phyloP scores from a whole-genome alignment of 2,888 invertebrate genomes.

The Deroplatys truncata region DNA sequence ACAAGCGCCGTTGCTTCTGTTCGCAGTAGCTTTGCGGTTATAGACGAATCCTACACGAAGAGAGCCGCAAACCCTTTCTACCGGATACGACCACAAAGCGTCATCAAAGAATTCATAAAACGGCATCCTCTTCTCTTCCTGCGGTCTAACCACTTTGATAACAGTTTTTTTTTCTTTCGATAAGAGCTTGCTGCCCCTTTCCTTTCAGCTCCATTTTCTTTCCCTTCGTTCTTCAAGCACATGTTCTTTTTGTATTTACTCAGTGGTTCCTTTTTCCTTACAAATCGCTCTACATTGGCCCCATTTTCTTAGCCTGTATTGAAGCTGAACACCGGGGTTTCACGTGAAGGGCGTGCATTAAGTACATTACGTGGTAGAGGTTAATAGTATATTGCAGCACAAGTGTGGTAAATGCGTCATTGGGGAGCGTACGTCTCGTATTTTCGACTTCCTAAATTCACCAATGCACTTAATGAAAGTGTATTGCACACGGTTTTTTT shows the following conservation, averaged over 20 bases:
- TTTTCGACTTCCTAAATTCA: too few species aligned
- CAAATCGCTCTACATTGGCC: background rate
- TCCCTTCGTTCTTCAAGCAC: background rate
- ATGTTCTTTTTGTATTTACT: background rate
- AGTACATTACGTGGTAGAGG: too few species aligned
- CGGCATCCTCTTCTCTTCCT: background rate
- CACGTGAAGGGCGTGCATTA: too few species aligned
- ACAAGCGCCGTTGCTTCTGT: too few species aligned
- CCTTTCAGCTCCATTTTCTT: background rate
- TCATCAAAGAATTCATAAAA: background rate
- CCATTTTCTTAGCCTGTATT: background rate
- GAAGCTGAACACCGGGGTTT: too few species aligned
- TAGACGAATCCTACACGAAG: background rate
- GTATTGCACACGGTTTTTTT: too few species aligned
- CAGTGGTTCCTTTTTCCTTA: background rate
- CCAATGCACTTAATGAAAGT: too few species aligned
- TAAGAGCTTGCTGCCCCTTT: background rate
- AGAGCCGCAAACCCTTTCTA: background rate
- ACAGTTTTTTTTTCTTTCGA: background rate
- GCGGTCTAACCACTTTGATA: background rate
- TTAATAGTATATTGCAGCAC: too few species aligned
- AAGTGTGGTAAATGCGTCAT: too few species aligned
- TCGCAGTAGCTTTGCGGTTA: background rate
- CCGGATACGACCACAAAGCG: background rate
- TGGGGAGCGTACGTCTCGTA: too few species aligned